Base-by-base conservation (phyloP, 1,140 invertebrate genomes). In the Heliconius nattereri region DNA sequence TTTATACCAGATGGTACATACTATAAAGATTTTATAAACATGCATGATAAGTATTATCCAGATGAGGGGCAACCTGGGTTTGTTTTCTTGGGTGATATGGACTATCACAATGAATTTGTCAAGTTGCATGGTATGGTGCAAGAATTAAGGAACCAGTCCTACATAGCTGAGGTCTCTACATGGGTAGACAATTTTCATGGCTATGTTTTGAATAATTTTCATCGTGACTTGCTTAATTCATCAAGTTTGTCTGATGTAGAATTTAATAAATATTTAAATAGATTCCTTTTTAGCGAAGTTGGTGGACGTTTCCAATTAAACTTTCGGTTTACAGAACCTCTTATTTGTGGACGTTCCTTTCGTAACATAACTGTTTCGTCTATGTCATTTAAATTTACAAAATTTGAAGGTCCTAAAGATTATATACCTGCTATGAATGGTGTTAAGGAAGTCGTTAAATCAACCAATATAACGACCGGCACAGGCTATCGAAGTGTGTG, bases 401-500 rank as follows among this genome's bases (percentile, higher is more conserved):
- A 89, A 84, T 97, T 97, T 81, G 70, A 85, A 23, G 95, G 95
- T 3, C 96, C 97, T 0, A 90, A 96, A 60, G 93, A 97, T 79
- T 97, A 97, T 92, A 95, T 98, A 49, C 96, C 96, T n/a, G 97
- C 96, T 1, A 97, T 97, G 97, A 96, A 97, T 84, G 79, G 91
- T 70, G 92, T 96, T 2, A 96, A 96, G 89, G 78, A 89, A 52
- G 86, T 97, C 13, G 94, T 96, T 0, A 94, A 94, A 32, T 89
- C 94, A 11, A 87, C 94, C 0, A 95, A 96, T 88, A 95, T 96
- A 71, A 95, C 95, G 23, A 91, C 95, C 2, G 96, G 96, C 13
- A 90, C 96, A 79, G 95, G 95, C 60, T 96, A 96, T 86, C 94
- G 95, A 1, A 96, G 96, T 37, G 95, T 96, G 1, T 97, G 97